Base-by-base conservation (phyloP, 2,797 vertebrate species). In the Valencia hispanica region DNA sequence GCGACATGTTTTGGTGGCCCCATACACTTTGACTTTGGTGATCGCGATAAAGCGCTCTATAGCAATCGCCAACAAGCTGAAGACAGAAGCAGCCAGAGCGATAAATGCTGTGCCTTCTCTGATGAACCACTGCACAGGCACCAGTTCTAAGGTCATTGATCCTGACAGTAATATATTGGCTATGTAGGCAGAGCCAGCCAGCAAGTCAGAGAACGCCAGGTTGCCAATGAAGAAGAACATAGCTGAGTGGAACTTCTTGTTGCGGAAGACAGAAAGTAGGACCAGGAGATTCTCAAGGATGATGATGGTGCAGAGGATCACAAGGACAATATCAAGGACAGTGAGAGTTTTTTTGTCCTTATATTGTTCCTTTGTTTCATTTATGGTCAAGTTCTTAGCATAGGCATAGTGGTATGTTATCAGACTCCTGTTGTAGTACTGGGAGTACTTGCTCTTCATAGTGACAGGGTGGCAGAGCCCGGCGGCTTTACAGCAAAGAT, bases 211-310 rank as follows among this genome's bases (percentile, higher is more conserved):
- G 75, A 97, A 97, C 0, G 98, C 98, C 90, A 99, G 63, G 78
- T 99, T 99, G 22, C 98, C 98, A 9, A 99, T 97, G 90, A 99
- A 99, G 87, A 99, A 96, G 91, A 97, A 99, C 98, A 99, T 99
- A 88, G 98, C 97, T 0, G 98, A 95, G 90, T 99, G 98, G 63
- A 99, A 97, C 86, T 98, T 97, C 83, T 97, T 97, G 93, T 99
- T 99, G 63, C 97, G 96, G 74, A 91, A 96, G 1, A 99, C 96
- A 0, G 98, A 96, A 0, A 96, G 78, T 1, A 99, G 95, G 34
- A 99, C 97, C 81, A 99, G 85, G 0, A 99, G 92, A 92, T 99
- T 99, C 92, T 99, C 97, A 86, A 97, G 84, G 73, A 99, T 96
- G 72, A 98, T 97, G 93, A 98, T 79, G 69, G 95, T 95, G 92